Conservation (phyloP, 2,888 invertebrate species). For the Amphiduros pacificus region DNA sequence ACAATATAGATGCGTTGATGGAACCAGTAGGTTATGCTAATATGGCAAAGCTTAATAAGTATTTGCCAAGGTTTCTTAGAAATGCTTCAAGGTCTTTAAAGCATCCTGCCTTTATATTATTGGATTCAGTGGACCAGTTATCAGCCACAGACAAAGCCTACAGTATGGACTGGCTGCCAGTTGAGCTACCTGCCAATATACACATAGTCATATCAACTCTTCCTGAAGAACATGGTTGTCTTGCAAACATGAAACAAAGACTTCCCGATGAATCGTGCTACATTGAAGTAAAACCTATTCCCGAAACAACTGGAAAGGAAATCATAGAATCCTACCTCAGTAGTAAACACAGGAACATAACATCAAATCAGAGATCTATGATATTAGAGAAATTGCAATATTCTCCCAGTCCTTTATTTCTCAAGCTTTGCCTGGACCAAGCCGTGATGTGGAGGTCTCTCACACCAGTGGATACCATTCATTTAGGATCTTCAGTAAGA, state of each 20-base stretch:
- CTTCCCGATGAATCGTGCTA: conserved; percentile 33
- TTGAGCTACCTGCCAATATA: conserved; percentile 42
- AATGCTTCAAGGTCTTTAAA: conserved; percentile 35
- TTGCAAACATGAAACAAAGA: conserved; percentile 34
- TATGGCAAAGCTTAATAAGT: conserved; percentile 31
- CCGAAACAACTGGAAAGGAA: conserved; percentile 38
- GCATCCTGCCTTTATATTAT: conserved; percentile 42
- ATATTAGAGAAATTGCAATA: conserved; percentile 36
- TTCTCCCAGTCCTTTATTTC: conserved; percentile 43
- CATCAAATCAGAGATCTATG: conserved; percentile 15
- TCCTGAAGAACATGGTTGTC: conserved; percentile 39
- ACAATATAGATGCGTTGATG: conserved; percentile 37
- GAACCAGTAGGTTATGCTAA: conserved; percentile 42
- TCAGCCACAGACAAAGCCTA: conserved; percentile 37
- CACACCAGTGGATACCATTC: conserved; percentile 18
- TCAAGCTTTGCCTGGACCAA: conserved; percentile 50
- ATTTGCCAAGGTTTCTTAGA: conserved; percentile 42
- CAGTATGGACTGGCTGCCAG: conserved; percentile 46
- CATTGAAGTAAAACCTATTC: conserved; percentile 39
- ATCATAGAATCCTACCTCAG: conserved; percentile 16
- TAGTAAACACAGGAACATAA: conserved; percentile 7
- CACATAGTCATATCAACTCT: conserved; percentile 46
- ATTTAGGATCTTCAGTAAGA: conserved; percentile 37
- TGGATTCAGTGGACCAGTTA: conserved; percentile 54
- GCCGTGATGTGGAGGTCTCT: conserved; percentile 47